Conservation (phyloP, 2,888 invertebrate genomes). For the Helobdella robusta region DNA sequence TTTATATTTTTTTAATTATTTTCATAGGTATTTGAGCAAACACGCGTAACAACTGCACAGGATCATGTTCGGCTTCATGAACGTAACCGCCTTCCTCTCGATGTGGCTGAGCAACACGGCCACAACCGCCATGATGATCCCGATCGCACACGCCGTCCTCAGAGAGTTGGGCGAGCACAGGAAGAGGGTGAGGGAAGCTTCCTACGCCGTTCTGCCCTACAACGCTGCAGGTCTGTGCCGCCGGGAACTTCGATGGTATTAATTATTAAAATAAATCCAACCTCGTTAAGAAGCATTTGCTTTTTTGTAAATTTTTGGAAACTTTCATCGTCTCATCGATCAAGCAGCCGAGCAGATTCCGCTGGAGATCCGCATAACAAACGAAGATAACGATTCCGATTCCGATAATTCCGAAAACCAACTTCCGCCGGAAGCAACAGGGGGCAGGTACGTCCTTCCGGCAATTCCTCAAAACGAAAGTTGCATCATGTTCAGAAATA, state of each 20-base stretch:
- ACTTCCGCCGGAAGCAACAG: slow-evolving; percentile 7
- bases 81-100: slow-evolving; percentile 84
- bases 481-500: slow-evolving; percentile 11
- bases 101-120: slow-evolving; percentile 96
- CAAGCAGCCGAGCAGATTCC: slow-evolving; percentile 18
- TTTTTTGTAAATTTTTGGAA: too few relatives aligned
- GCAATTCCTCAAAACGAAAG: slow-evolving; percentile 25
- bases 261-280: not conserved
- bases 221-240: not conserved
- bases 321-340: not conserved
- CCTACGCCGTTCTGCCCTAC: slow-evolving; percentile 14
- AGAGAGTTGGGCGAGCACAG: slow-evolving; percentile 56
- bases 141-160: slow-evolving; percentile 44
- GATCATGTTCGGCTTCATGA: slow-evolving; percentile 72
- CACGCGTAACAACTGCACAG: slow-evolving; percentile 31
- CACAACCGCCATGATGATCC: slow-evolving; percentile 51
- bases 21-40: not conserved
- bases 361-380: slow-evolving; percentile 19
- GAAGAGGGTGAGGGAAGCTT: slow-evolving; percentile 21
- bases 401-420: slow-evolving; percentile 3
- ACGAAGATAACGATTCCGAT: slow-evolving; percentile 11
- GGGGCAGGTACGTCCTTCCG: slow-evolving; percentile 18
- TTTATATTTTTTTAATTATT: not conserved
- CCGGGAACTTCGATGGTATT: not conserved
- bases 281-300: not conserved